Evolutionary conservation across 1,140 invertebrate genomes (phyloP).

Genomic region (Phymorhynchus buccinoides): DNA sequence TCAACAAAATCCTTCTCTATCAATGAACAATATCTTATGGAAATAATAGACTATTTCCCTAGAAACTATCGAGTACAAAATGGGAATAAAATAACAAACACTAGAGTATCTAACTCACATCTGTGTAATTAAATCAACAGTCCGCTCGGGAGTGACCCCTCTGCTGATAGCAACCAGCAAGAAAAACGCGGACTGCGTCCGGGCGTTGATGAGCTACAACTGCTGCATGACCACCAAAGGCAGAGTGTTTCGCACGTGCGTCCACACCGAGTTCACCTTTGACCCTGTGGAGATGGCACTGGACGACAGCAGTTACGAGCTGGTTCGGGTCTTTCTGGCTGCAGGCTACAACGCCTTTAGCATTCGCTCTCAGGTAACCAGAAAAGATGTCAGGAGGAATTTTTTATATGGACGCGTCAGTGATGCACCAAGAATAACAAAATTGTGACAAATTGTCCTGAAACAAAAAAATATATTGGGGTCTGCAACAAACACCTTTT

Average conservation of each 20-base stretch:
- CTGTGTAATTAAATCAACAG: constrained; percentile 36
- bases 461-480: no score
- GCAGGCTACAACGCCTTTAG: constrained; percentile 43
- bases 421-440: no score
- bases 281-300: constrained; percentile 41
- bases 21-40: no score
- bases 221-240: constrained; percentile 36
- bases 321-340: constrained; percentile 30
- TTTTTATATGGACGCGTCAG: no score
- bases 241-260: constrained; percentile 5
- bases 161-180: constrained; percentile 49
- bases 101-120: no score
- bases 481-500: no score
- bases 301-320: constrained; percentile 30
- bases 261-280: constrained; percentile 36
- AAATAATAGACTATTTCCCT: no score
- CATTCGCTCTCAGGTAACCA: neutral
- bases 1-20: no score
- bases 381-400: neutral
- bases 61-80: no score
- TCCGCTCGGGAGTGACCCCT: constrained; percentile 49
- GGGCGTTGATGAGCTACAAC: constrained; percentile 40
- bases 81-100: no score
- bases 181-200: constrained; percentile 39
- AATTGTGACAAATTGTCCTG: neutral